Conservation (phyloP, 2,888 invertebrate species). For the Spilosoma lubricipeda region DNA sequence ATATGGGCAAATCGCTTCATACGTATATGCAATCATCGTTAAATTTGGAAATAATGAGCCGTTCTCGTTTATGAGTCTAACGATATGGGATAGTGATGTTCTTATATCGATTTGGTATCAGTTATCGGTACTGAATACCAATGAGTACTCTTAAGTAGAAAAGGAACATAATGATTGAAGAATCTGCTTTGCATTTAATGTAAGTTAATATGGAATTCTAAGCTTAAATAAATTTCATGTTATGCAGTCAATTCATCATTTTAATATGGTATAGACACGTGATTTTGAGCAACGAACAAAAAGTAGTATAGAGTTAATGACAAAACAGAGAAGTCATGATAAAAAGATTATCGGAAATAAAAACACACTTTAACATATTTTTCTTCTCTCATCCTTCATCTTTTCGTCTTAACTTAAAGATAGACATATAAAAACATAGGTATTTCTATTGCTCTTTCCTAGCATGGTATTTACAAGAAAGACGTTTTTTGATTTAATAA, state of each 20-base stretch:
- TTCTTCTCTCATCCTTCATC: too few relatives aligned
- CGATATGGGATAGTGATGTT: conserved; percentile 53
- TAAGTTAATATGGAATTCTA: not conserved
- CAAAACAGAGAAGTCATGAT: too few relatives aligned
- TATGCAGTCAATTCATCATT: not conserved
- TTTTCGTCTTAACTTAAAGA: too few relatives aligned
- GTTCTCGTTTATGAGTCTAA: conserved; percentile 66
- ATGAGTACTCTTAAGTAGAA: not conserved
- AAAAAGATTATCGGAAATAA: too few relatives aligned
- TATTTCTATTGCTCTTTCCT: not conserved
- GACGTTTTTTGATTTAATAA: not conserved
- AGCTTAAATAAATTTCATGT: not conserved
- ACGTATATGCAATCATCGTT: conserved; percentile 72
- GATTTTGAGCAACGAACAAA: not conserved
- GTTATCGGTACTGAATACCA: conserved; percentile 1
- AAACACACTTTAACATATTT: too few relatives aligned
- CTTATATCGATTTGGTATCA: conserved; percentile 10
- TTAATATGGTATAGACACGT: not conserved
- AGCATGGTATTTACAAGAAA: not conserved
- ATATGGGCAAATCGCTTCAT: conserved; percentile 57
- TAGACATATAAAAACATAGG: not conserved
- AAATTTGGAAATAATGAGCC: conserved; percentile 75
- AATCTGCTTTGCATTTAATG: not conserved
- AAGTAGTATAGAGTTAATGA: too few relatives aligned
- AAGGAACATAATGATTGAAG: not conserved